Conservation (phyloP, 1,140 invertebrate species). For the Pristionchus pacificus region DNA sequence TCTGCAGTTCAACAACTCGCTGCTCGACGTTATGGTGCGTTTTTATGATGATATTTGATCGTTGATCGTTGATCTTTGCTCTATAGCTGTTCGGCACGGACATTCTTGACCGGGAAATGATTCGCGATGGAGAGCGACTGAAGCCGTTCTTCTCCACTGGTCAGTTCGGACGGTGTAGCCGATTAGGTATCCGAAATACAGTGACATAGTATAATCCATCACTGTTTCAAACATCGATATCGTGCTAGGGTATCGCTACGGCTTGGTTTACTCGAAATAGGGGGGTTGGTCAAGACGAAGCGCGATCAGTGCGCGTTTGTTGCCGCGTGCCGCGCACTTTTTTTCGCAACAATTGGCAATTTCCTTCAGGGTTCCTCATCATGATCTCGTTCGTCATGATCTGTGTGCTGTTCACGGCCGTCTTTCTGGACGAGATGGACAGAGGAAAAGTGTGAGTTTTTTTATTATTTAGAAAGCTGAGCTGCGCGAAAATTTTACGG, state of each 20-base stretch:
- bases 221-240: neutral
- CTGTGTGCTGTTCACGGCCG: conserved; percentile 31
- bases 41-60: neutral
- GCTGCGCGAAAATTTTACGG: neutral
- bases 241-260: too few relatives aligned
- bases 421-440: conserved; percentile 40
- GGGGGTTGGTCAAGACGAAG: too few relatives aligned
- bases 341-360: conserved; percentile 5
- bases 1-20: neutral
- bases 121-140: conserved; percentile 42
- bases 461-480: neutral
- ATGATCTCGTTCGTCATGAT: conserved; percentile 42
- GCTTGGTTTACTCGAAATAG: too few relatives aligned
- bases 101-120: conserved; percentile 50
- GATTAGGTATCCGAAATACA: too few relatives aligned
- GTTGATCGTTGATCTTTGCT: neutral
- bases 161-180: too few relatives aligned
- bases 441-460: conserved; percentile 30
- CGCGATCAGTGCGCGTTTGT: too few relatives aligned
- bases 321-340: too few relatives aligned
- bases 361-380: conserved; percentile 35
- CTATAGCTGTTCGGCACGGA: conserved; percentile 45
- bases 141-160: conserved; percentile 51
- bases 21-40: neutral
- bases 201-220: neutral